phyloP scores from a whole-genome alignment of 2,113 vertebrate species.

The Acrocephalus arundinaceus region DNA sequence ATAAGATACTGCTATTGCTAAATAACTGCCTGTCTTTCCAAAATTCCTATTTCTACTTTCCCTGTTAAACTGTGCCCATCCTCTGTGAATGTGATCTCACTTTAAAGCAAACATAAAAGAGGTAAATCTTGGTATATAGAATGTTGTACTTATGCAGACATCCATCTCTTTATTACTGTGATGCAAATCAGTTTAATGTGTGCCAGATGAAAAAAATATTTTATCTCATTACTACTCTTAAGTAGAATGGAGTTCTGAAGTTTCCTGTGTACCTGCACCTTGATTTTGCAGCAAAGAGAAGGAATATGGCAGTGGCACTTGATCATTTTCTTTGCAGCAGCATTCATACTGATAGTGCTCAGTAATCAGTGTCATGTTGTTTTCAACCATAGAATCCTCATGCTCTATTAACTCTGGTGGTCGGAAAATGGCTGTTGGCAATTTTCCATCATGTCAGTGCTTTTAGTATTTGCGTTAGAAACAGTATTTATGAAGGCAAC shows the following conservation, averaged over 20 bases:
- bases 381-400: conserved; percentile 43
- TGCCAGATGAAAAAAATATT: background rate
- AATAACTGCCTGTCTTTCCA: background rate
- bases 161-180: background rate
- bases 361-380: conserved; percentile 28
- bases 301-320: background rate
- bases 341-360: background rate
- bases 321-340: conserved; percentile 14
- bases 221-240: background rate
- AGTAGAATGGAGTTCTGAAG: background rate
- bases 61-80: conserved; percentile 12
- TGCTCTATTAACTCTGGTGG: conserved; percentile 69
- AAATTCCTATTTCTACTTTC: conserved; percentile 26
- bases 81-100: background rate
- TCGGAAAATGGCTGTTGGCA: conserved; percentile 72
- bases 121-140: background rate
- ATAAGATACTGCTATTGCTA: background rate
- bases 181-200: background rate
- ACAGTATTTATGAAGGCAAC: conserved; percentile 37
- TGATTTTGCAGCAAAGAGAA: background rate
- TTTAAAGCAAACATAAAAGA: background rate
- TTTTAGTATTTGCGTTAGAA: conserved; percentile 54
- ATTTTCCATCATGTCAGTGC: conserved; percentile 66
- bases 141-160: background rate
- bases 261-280: background rate